These are phyloP conservation scores for Entomobrya proxima DNA, from an alignment of 2,888 invertebrate genomes.

Conservation along the genomic window DNA sequence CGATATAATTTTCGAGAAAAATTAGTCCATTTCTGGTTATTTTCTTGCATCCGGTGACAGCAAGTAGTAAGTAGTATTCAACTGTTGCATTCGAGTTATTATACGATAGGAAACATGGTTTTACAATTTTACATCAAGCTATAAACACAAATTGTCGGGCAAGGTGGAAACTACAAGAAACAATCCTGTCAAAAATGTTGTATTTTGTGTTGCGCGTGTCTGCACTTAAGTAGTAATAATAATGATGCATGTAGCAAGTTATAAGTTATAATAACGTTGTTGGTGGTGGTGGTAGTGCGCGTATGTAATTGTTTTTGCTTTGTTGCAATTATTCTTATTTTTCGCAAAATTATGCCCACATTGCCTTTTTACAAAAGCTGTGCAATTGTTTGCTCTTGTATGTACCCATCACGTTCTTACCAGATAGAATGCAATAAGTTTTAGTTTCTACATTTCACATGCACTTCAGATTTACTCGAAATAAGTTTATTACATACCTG, in stretches of 20 bases:
- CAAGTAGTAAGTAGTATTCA: background rate
- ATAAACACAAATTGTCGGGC: background rate
- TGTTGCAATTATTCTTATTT: slow-evolving; percentile 20
- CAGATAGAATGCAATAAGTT: background rate
- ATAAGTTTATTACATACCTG: background rate
- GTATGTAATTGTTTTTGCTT: slow-evolving; percentile 35
- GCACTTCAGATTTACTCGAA: background rate
- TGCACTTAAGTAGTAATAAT: background rate
- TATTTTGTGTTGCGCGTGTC: slow-evolving; percentile 9
- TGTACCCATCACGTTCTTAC: slow-evolving; percentile 10
- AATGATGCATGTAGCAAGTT: too few species aligned
- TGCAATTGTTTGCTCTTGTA: background rate
- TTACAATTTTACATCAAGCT: background rate
- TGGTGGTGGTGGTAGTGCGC: background rate
- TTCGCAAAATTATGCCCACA: background rate
- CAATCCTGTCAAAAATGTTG: slow-evolving; percentile 17
- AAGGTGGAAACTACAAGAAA: slow-evolving; percentile 13
- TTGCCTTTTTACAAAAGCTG: background rate
- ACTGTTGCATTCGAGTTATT: background rate
- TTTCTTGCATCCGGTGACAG: slow-evolving; percentile 1
- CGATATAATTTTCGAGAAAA: background rate
- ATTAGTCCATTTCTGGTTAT: background rate
- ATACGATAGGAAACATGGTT: slow-evolving; percentile 6
- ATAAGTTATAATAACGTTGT: background rate
- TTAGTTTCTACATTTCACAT: background rate